A percentile compares a stretch with the other conserved stretches of the same genome.
Conservation (phyloP, 2,797 vertebrate species). For the Lacerta viridis region DNA sequence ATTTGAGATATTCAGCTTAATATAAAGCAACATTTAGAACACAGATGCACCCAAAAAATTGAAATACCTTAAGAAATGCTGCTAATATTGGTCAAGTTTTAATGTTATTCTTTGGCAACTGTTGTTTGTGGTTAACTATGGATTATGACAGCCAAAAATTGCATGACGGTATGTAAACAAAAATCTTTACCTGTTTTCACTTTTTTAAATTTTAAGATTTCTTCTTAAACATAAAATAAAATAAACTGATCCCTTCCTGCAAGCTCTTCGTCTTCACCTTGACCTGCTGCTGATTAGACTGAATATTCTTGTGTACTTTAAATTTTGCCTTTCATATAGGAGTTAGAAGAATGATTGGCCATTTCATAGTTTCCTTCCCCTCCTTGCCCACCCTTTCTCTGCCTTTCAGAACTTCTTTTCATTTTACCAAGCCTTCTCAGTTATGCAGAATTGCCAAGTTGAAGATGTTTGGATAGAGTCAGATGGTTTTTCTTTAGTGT, state of each 20-base stretch:
- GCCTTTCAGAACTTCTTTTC: neutral
- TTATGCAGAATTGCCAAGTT: neutral
- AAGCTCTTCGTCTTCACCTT: neutral
- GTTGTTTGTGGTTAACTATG: neutral
- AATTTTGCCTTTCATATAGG: neutral
- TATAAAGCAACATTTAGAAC: conserved; percentile 25
- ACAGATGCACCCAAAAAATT: neutral
- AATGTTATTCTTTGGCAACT: accelerated
- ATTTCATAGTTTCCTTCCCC: neutral
- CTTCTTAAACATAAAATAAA: neutral
- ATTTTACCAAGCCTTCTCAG: neutral
- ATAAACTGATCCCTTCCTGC: neutral
- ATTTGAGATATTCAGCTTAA: conserved; percentile 1
- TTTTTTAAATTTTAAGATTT: neutral
- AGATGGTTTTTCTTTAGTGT: neutral
- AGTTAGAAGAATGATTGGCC: neutral
- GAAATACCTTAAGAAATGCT: accelerated
- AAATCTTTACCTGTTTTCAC: neutral
- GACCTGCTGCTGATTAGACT: neutral
- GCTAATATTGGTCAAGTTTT: neutral
- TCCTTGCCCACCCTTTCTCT: neutral
- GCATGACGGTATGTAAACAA: neutral
- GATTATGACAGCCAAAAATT: neutral
- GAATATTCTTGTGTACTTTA: neutral
- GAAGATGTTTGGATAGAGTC: neutral